A percentile compares a stretch with the other conserved stretches of the same genome.
Conservation (phyloP, 2,113 vertebrate genomes). For the Capreolus pygargus region DNA sequence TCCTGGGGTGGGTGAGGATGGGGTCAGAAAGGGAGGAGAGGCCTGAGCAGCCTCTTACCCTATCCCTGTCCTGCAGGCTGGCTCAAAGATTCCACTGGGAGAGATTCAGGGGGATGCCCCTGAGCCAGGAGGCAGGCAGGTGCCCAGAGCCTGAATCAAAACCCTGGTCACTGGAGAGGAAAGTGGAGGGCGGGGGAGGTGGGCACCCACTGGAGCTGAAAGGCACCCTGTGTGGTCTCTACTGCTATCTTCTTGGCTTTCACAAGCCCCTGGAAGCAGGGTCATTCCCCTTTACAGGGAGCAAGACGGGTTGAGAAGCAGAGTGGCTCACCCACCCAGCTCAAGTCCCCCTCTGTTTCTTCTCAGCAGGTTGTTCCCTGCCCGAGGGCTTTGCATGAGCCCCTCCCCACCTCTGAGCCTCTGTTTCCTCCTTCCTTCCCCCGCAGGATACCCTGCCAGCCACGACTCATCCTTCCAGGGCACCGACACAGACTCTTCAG, state of each 20-base stretch:
- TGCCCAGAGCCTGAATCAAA: neutral
- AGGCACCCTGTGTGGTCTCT: neutral
- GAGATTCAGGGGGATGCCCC: neutral
- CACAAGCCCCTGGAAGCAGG: neutral
- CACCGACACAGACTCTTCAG: slow-evolving; percentile 92
- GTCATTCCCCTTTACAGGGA: neutral
- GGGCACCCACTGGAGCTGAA: neutral
- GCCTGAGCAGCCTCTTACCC: neutral
- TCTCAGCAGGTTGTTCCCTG: slow-evolving; percentile 9
- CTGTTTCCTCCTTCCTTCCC: slow-evolving; percentile 67
- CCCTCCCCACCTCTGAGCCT: slow-evolving; percentile 47
- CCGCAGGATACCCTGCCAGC: slow-evolving; percentile 81
- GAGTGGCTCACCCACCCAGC: neutral
- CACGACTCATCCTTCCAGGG: slow-evolving; percentile 89
- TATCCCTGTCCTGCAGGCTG: neutral
- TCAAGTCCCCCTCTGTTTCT: neutral
- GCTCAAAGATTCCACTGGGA: neutral
- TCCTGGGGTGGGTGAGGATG: slow-evolving; percentile 27
- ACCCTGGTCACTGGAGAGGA: neutral
- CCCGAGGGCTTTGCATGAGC: neutral
- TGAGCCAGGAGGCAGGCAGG: neutral
- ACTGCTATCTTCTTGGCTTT: neutral
- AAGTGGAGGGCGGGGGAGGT: neutral
- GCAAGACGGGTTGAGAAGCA: neutral
- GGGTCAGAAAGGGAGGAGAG: neutral